These are phyloP conservation scores for Phrynosoma platyrhinos DNA, from an alignment of 2,113 vertebrate species.

Conservation along the genomic window DNA sequence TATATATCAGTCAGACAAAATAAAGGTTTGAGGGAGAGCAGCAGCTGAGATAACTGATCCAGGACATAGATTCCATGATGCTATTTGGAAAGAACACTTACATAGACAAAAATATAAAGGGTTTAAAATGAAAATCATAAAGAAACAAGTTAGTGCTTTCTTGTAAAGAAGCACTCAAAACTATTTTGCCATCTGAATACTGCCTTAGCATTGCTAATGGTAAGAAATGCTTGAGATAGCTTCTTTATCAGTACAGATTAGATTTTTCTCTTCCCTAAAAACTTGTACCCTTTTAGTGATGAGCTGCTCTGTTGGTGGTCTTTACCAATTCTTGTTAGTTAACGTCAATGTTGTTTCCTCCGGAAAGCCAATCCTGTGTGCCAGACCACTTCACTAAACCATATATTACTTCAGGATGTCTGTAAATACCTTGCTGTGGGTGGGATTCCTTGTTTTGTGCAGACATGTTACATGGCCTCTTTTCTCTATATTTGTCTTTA, in stretches of 20 bases:
- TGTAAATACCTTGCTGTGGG: conserved; percentile 42
- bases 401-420: conserved; percentile 42
- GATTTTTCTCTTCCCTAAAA: background rate
- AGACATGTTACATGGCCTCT: conserved; percentile 45
- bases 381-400: conserved; percentile 51
- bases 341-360: conserved; percentile 43
- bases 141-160: conserved; percentile 29
- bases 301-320: conserved; percentile 59
- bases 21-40: conserved; percentile 34
- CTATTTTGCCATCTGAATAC: conserved; percentile 7
- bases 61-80: conserved; percentile 33
- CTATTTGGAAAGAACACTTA: conserved; percentile 30
- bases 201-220: conserved; percentile 35
- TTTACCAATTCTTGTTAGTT: conserved; percentile 45
- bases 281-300: conserved; percentile 7
- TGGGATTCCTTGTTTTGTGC: conserved; percentile 36
- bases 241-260: conserved; percentile 11
- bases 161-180: conserved; percentile 24
- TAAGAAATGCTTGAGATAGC: conserved; percentile 36
- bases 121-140: conserved; percentile 41
- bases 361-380: conserved; percentile 51
- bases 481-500: conserved; percentile 37
- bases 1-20: conserved; percentile 50
- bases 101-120: conserved; percentile 46
- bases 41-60: conserved; percentile 49